phyloP scores from a whole-genome alignment of 2,113 vertebrate species.

The Deroptyus accipitrinus region DNA sequence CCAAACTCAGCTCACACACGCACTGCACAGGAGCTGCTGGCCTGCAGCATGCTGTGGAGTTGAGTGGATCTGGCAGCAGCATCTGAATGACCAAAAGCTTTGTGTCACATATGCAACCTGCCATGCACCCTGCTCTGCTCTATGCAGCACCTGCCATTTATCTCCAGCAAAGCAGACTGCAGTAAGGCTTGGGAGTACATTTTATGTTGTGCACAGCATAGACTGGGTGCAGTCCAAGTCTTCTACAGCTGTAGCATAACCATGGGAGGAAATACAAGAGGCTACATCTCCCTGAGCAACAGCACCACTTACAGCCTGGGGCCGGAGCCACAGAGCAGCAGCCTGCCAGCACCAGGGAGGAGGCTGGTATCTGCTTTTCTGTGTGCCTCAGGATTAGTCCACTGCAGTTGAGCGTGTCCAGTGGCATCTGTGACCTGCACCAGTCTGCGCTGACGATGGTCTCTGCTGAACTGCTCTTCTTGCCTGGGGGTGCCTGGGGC shows the following conservation, averaged over 20 bases:
- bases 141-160: background rate
- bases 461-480: background rate
- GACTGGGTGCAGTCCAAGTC: background rate
- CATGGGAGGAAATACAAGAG: background rate
- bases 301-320: background rate
- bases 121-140: background rate
- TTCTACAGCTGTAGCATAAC: background rate
- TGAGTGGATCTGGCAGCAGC: background rate
- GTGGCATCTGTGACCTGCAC: background rate
- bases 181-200: background rate
- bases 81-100: background rate
- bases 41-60: background rate
- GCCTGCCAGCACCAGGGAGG: background rate
- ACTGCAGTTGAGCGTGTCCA: background rate
- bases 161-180: background rate
- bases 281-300: slow-evolving; percentile 24
- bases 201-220: accelerated
- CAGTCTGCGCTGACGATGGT: background rate
- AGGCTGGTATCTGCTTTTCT: background rate
- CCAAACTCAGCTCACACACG: accelerated
- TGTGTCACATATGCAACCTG: accelerated
- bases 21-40: background rate
- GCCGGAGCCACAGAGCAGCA: background rate
- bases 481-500: background rate
- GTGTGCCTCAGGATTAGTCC: background rate